phyloP scores from a whole-genome alignment of 2,888 invertebrate genomes.

The Ctena decussata region DNA sequence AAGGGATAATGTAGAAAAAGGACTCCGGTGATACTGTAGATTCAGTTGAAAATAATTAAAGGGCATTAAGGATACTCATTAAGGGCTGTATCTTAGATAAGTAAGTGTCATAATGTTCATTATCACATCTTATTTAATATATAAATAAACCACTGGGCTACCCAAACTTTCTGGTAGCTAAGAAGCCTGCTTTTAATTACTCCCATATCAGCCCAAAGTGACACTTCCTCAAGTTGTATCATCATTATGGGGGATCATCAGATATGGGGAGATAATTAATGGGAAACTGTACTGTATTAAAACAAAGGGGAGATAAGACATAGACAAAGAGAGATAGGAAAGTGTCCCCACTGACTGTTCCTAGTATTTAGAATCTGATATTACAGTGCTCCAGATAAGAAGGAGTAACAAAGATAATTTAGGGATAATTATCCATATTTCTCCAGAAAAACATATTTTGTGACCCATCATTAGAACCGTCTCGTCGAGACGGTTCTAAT shows the following conservation, averaged over 20 bases:
- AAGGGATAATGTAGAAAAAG: too few species aligned
- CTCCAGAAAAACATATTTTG: too few species aligned
- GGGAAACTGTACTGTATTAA: neutral
- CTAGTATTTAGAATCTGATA: neutral
- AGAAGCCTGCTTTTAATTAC: neutral
- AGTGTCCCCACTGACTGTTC: neutral
- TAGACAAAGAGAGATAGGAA: neutral
- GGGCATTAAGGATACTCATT: neutral
- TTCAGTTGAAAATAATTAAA: too few species aligned
- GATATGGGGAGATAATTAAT: neutral
- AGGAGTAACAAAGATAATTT: too few species aligned
- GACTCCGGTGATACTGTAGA: too few species aligned
- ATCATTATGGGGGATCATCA: neutral
- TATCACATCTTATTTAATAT: neutral
- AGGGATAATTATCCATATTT: too few species aligned
- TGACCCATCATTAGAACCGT: too few species aligned
- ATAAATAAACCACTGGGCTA: neutral
- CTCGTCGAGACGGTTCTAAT: too few species aligned
- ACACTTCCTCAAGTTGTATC: neutral
- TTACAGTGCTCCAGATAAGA: too few species aligned
- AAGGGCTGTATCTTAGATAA: neutral
- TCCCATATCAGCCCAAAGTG: neutral
- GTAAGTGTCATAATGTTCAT: slow-evolving; percentile 2
- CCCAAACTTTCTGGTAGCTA: neutral
- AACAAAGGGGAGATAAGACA: neutral